phyloP scores from a whole-genome alignment of 2,888 invertebrate species.

The Proisotoma minuta region DNA sequence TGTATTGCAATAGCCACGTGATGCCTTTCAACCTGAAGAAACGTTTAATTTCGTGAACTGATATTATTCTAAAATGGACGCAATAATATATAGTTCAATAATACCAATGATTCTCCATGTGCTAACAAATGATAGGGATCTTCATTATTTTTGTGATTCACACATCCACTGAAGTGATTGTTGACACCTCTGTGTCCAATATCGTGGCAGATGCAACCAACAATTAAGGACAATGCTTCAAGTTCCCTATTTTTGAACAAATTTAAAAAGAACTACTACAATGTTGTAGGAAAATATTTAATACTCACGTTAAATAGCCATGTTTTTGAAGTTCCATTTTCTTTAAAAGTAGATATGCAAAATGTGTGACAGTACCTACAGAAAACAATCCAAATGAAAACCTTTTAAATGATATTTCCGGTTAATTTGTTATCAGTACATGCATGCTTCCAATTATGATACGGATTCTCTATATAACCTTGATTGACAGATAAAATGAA shows the following conservation, averaged over 20 bases:
- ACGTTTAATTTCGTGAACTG: too few species aligned
- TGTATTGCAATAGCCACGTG: conserved; percentile 23
- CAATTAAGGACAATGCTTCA: conserved; percentile 22
- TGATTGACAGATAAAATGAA: conserved; percentile 26
- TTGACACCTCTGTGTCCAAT: conserved; percentile 27
- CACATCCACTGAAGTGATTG: conserved; percentile 24
- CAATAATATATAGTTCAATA: too few species aligned
- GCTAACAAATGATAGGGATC: conserved; percentile 26
- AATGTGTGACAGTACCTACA: too few species aligned
- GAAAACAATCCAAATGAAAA: too few species aligned
- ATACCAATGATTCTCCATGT: conserved; percentile 25
- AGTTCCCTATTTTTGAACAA: conserved; percentile 10
- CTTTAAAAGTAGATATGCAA: conserved; percentile 20
- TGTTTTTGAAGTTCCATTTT: conserved; percentile 15
- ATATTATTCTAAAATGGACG: too few species aligned
- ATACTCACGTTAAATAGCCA: conserved; percentile 19
- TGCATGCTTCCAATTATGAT: conserved; percentile 30
- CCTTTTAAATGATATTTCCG: too few species aligned
- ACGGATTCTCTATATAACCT: conserved; percentile 29
- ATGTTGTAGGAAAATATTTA: neutral
- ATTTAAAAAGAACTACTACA: neutral
- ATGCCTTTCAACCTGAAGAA: too few species aligned
- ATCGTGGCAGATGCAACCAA: conserved; percentile 23
- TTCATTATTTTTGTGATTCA: conserved; percentile 13
- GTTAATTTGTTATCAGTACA: too few species aligned